Base-by-base conservation (phyloP, 1,140 invertebrate species). In the Drosophila willistoni region DNA sequence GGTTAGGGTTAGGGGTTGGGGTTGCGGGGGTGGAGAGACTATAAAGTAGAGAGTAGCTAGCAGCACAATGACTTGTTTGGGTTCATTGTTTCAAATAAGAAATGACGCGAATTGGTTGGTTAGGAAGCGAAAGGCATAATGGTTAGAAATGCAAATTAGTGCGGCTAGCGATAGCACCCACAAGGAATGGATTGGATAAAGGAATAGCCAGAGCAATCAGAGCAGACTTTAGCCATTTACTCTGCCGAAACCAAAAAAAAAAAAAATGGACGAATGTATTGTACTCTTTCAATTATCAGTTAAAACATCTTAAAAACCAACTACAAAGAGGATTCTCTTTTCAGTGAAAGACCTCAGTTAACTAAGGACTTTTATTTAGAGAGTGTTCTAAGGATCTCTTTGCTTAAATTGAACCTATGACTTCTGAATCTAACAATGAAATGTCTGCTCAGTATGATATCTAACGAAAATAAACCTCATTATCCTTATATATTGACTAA, bases 71-170 rank as follows among this genome's bases (percentile, higher is more conserved):
- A 86, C 82, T 86, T 87, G 79, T 79, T 51, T 77, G 83, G 79
- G 82, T 86, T 86, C 82, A 86, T 86, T 86, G 82, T 87, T 86
- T 86, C 82, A 86, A 86, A 87, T 86, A 85, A 86, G 79, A 86
- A 86, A 86, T 85, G 82, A 87, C 82, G 79, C 83, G 82, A 86
- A 86, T 86, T 86, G 82, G 79, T 87, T 87, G 44, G 44, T 19
- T 51, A 51, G 29, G 56, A 36, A 59, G 34, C 25, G 33, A 57
- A 82, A 76, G 79, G 81, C 76, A 69, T 83, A 86, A 86, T 87
- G 83, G 82, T 87, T 86, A 82, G 83, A 87, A 86, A 86, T 86
- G 82, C 83, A 87, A 86, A 86, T 86, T 86, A 86, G 83, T 86
- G 72, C 64, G 61, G 78, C 76, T 81, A 70, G 77, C 66, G 77